Percentiles rank a stretch among this genome's conserved stretches.
Conservation (phyloP, 2,797 vertebrate species). For the Rhinogobio ventralis region DNA sequence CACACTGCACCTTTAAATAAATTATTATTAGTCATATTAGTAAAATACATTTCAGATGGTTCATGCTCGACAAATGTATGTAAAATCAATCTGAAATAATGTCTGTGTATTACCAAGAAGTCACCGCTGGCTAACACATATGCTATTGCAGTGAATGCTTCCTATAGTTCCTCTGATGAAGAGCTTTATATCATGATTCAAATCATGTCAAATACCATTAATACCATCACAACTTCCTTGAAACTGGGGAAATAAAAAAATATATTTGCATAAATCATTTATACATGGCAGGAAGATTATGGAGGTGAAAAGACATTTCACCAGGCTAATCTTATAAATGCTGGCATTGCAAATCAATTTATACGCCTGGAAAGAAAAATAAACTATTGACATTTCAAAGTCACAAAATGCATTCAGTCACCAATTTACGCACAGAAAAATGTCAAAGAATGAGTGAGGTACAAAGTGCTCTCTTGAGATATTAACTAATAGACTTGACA, state of each 20-base stretch:
- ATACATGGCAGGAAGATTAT: conserved; percentile 49
- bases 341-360: conserved; percentile 52
- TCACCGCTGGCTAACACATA: background rate
- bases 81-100: background rate
- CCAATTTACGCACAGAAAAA: conserved; percentile 1
- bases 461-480: conserved; percentile 5
- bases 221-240: conserved; percentile 20
- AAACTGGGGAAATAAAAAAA: conserved; percentile 45
- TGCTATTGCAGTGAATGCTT: background rate
- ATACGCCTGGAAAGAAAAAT: background rate
- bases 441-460: background rate
- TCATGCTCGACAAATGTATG: background rate
- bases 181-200: conserved; percentile 32
- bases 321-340: conserved; percentile 39
- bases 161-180: background rate
- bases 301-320: conserved; percentile 50
- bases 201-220: conserved; percentile 34
- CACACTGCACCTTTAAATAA: too few relatives aligned
- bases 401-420: background rate
- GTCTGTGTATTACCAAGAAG: background rate
- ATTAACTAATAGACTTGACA: conserved; percentile 5
- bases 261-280: conserved; percentile 66
- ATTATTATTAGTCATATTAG: background rate
- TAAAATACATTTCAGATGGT: background rate
- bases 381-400: conserved; percentile 27